Percentiles rank a stretch among this genome's conserved stretches.
Conservation (phyloP, 2,888 invertebrate species). For the Napeogenes sylphis region DNA sequence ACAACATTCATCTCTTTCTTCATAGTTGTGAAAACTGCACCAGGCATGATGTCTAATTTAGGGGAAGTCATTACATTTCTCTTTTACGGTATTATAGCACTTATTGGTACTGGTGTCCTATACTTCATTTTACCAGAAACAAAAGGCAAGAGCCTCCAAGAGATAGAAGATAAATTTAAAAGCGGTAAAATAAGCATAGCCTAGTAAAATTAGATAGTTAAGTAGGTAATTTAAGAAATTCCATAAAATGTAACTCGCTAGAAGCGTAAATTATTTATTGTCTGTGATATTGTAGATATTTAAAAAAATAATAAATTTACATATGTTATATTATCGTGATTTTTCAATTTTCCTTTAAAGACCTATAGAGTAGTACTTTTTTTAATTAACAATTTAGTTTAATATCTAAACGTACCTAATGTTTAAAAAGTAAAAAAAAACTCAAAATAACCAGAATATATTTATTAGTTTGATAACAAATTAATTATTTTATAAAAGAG, state of each 20-base stretch:
- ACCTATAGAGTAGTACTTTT: constrained; percentile 30
- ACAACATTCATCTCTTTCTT: constrained; percentile 81
- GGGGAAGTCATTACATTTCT: constrained; percentile 81
- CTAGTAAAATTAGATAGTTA: constrained; percentile 31
- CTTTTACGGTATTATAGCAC: constrained; percentile 77
- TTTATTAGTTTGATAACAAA: constrained; percentile 39
- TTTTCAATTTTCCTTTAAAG: constrained; percentile 26
- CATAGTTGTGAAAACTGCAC: constrained; percentile 81
- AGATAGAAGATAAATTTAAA: constrained; percentile 80
- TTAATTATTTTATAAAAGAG: constrained; percentile 37
- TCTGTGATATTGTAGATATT: constrained; percentile 66
- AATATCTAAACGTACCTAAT: no score
- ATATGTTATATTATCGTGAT: constrained; percentile 33
- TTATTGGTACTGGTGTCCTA: constrained; percentile 77
- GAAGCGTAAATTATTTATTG: constrained; percentile 48
- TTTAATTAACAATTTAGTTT: not conserved
- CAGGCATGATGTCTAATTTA: constrained; percentile 76
- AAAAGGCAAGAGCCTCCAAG: constrained; percentile 81
- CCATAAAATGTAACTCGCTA: constrained; percentile 37
- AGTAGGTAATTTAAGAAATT: constrained; percentile 20
- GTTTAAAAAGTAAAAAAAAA: constrained; percentile 1
- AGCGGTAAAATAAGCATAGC: constrained; percentile 50
- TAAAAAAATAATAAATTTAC: constrained; percentile 41
- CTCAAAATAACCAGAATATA: constrained; percentile 36
- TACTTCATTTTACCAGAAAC: constrained; percentile 83